phyloP scores from a whole-genome alignment of 2,797 vertebrate genomes.

The Neosilurus mollespiculum region DNA sequence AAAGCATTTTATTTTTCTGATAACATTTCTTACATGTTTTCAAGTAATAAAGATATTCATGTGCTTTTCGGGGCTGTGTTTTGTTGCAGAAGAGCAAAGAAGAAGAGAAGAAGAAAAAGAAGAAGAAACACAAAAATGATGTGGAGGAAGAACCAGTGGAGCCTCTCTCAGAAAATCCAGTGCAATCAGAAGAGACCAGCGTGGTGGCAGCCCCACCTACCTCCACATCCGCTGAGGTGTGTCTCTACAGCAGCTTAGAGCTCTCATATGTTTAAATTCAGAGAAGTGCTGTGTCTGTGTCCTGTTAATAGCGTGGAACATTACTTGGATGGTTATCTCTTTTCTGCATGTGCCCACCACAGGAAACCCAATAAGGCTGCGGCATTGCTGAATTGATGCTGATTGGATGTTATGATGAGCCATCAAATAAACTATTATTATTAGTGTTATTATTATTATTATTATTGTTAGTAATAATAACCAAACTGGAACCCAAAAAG shows the following conservation, averaged over 20 bases:
- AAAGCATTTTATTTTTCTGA: neutral
- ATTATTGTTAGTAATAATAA: no score
- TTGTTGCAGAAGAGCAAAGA: conserved; percentile 79
- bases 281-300: neutral
- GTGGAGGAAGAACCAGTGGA: conserved; percentile 67
- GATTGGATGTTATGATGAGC: no score
- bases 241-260: neutral
- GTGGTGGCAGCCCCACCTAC: conserved; percentile 64
- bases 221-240: conserved; percentile 73
- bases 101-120: conserved; percentile 72
- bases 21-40: neutral
- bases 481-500: no score
- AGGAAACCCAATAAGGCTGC: no score
- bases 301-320: no score
- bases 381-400: no score
- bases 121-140: conserved; percentile 76
- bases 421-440: no score
- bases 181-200: conserved; percentile 65
- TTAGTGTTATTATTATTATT: no score
- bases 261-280: neutral
- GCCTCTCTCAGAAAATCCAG: conserved; percentile 59
- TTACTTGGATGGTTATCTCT: no score
- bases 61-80: neutral
- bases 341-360: no score
- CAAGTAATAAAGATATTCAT: neutral